Conservation (phyloP, 2,797 vertebrate genomes). For the Anabacerthia variegaticeps region DNA sequence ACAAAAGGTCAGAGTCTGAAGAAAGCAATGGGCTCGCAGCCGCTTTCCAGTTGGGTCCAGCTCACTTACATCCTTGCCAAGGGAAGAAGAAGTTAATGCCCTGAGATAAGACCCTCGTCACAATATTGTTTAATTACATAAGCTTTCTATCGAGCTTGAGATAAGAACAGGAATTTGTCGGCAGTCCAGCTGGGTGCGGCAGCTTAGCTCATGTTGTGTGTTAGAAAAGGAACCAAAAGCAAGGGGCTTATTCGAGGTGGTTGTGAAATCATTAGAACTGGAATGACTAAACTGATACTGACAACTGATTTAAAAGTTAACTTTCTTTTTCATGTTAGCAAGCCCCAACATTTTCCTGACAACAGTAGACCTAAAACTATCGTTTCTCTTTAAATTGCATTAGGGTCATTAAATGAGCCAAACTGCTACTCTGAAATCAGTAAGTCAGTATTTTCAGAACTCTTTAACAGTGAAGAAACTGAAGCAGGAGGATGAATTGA, state of each 20-base stretch:
- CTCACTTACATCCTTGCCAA: conserved; percentile 50
- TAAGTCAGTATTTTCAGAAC: neutral
- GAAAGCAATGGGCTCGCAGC: neutral
- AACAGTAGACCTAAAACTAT: neutral
- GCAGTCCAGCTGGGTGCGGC: conserved; percentile 59
- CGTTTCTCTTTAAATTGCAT: neutral
- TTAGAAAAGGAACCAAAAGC: conserved; percentile 26
- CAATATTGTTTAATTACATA: conserved; percentile 64
- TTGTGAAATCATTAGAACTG: neutral
- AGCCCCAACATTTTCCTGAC: neutral
- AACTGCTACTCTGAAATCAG: neutral
- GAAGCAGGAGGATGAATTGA: neutral
- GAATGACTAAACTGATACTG: neutral
- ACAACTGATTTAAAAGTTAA: neutral
- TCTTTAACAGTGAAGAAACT: neutral
- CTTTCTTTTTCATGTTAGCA: neutral
- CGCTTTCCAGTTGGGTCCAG: neutral
- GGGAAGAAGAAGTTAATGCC: conserved; percentile 47
- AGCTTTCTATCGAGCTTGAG: conserved; percentile 41
- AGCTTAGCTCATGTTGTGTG: conserved; percentile 50
- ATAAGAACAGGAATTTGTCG: conserved; percentile 73
- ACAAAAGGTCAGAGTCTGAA: neutral
- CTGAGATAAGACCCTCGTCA: conserved; percentile 66
- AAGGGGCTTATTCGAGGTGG: neutral
- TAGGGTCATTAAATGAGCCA: neutral